Evolutionary conservation across 2,888 invertebrate genomes (phyloP), one percentile per base, ranked within the genome.

Genomic region (Carterocephalus palaemon): DNA sequence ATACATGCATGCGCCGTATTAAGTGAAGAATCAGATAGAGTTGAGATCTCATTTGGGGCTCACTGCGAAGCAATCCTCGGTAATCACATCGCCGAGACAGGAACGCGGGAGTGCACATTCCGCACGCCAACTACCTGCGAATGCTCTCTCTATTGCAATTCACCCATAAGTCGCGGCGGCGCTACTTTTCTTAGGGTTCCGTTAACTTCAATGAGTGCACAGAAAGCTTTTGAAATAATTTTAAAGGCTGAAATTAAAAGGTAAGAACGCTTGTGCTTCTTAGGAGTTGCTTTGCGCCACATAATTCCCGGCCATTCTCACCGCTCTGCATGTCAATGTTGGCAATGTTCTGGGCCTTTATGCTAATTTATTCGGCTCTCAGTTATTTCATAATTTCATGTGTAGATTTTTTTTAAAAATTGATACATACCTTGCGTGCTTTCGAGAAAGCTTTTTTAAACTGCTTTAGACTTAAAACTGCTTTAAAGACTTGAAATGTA

Each of bases 71-170:
- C 63, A 58, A 64, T 64, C 59, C 57, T 58, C 56, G 47, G 57
- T 70, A 70, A 71, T 70, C 62, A 61, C 49, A 67, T 70, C 60
- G 58, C 57, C 51, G 56, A 49, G 57, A 56, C 53, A 62, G 58
- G 58, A 57, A 58, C 53, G 51, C 52, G 56, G 59, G 64, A 65
- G 67, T 68, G 65, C 57, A 58, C 52, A 52, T 52, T 51, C 47
- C 49, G 54, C 42, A 47, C 36, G 32, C 47, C 49, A 51, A 49
- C 52, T 40, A 50, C 31, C 32, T 45, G 32, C 37, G 32, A 45
- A 32, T 45, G 41, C 45, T 40, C 45, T 46, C 15, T 43, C 24
- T 43, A 48, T 52, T 51, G 49, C 52, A 28, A 43, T 41, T 31
- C 43, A 43, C 17, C 41, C 41, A 33, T 41, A 36, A 43, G 29